Conservation (phyloP, 2,888 invertebrate species). For the Drosophila flavopinicola region DNA sequence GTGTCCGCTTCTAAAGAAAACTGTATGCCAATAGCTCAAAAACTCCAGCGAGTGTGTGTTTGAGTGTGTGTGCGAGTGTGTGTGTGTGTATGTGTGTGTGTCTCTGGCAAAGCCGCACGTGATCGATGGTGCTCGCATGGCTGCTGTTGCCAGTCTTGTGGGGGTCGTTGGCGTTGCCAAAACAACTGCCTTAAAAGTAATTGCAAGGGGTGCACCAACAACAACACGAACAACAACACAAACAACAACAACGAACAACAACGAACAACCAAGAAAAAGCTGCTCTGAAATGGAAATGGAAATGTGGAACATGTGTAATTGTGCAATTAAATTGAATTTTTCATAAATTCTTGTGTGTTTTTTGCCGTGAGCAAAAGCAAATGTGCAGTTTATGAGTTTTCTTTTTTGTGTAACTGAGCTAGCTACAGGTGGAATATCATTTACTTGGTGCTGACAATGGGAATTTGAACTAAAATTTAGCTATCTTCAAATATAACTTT, state of each 20-base stretch:
- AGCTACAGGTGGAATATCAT: constrained; percentile 58
- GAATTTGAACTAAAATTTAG: too few relatives aligned
- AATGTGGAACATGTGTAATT: constrained; percentile 81
- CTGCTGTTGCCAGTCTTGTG: constrained; percentile 59
- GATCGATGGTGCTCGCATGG: constrained; percentile 68
- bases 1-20: constrained; percentile 54
- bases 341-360: constrained; percentile 74
- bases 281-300: constrained; percentile 56
- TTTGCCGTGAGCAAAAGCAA: constrained; percentile 41
- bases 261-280: constrained; percentile 13
- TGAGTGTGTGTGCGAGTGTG: constrained; percentile 10
- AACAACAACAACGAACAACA: constrained; percentile 31
- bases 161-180: constrained; percentile 66
- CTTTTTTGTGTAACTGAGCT: constrained; percentile 19
- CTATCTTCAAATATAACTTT: too few relatives aligned
- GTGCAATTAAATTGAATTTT: constrained; percentile 84
- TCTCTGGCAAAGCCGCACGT: constrained; percentile 73
- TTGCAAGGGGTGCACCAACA: constrained; percentile 74
- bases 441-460: constrained; percentile 10
- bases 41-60: constrained; percentile 39
- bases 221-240: constrained; percentile 32
- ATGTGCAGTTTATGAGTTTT: constrained; percentile 34
- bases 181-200: constrained; percentile 75
- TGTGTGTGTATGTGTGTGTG: constrained; percentile 29
- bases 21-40: constrained; percentile 73